phyloP scores from a whole-genome alignment of 2,797 vertebrate species.

The Champsocephalus esox region DNA sequence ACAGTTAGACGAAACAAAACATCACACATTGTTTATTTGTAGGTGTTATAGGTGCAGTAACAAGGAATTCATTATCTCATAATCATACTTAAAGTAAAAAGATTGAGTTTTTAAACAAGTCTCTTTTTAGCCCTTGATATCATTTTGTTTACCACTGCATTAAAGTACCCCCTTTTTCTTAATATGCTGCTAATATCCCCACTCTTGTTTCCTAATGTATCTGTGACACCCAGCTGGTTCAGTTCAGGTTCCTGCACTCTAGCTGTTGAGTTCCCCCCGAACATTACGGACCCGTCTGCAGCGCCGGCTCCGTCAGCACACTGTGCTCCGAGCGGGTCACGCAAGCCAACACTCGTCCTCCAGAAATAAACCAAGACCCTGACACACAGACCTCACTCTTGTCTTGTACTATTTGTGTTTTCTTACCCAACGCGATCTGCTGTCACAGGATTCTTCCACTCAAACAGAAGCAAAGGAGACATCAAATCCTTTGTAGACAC shows the following conservation, averaged over 20 bases:
- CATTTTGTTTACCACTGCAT: slow-evolving; percentile 18
- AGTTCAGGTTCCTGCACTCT: slow-evolving; percentile 13
- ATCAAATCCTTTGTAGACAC: slow-evolving; percentile 74
- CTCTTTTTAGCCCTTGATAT: slow-evolving; percentile 24
- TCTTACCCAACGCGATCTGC: slow-evolving; percentile 24
- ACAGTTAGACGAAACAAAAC: slow-evolving; percentile 3
- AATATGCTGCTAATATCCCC: slow-evolving; percentile 14
- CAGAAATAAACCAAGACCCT: slow-evolving; percentile 56
- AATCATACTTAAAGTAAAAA: slow-evolving; percentile 13
- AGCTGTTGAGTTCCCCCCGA: slow-evolving; percentile 11
- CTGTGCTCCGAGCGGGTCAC: slow-evolving; percentile 26
- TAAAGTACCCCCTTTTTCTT: slow-evolving; percentile 24
- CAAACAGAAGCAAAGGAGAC: slow-evolving; percentile 62
- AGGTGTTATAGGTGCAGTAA: neutral
- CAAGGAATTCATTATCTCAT: neutral
- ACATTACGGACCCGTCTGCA: slow-evolving; percentile 19
- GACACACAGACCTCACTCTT: slow-evolving; percentile 63
- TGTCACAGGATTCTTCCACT: slow-evolving; percentile 61
- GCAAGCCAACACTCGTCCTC: slow-evolving; percentile 40
- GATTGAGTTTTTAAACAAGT: slow-evolving; percentile 34
- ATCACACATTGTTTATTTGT: neutral
- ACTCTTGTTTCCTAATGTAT: slow-evolving; percentile 19
- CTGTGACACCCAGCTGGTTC: slow-evolving; percentile 17
- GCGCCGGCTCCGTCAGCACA: slow-evolving; percentile 25
- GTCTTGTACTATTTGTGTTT: slow-evolving; percentile 55